Evolutionary conservation across 1,140 invertebrate species (phyloP), one percentile per base, ranked within the genome.

Genomic region (Microplitis demolitor): DNA sequence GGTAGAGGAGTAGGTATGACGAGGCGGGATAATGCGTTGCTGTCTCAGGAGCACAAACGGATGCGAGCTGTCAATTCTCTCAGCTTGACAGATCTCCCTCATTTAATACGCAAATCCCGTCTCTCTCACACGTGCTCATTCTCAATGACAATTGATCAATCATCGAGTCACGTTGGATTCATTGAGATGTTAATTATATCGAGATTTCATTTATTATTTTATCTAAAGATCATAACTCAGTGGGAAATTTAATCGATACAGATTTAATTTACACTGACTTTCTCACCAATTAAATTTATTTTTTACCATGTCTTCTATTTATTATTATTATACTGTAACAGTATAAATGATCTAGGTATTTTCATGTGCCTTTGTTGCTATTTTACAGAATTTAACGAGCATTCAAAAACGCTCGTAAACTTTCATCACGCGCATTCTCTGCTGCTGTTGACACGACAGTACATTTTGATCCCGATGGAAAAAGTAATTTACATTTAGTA

Each of bases 1-100:
- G n/a, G 16, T 16, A 54, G 51, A 13, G 13, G 45, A 50, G 16
- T 54, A 45, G 39, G 39, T 11, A 45, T 45, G 8, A 45, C 8
- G 39, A 45, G 53, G 51, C 66, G 51, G 53, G 34, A 56, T 16
- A 58, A 68, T 14, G 39, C 14, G 39, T 39, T 4, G 9, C 37
- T 39, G 34, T 35, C 35, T 64, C 6, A 24, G 35, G 8, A 58
- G 37, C 33, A 45, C 63, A 31, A 58, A 51, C 54, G 71, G 63
- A 67, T 67, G 24, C 53, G 53, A 63, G 70, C 60, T 71, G 70
- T 70, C 68, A 70, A 53, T 51, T 51, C 11, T 53, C 31, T 31
- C 16, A 37, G 61, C 34, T 35, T 63, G 61, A 63, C 61, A 63
- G 61, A 35, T 63, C 33, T 63, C 34, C 35, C 61, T 63, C 34